Percentiles rank a stretch among this genome's conserved stretches.
phyloP scores from a whole-genome alignment of 2,888 invertebrate species.

The Archaeoteleia sp. region DNA sequence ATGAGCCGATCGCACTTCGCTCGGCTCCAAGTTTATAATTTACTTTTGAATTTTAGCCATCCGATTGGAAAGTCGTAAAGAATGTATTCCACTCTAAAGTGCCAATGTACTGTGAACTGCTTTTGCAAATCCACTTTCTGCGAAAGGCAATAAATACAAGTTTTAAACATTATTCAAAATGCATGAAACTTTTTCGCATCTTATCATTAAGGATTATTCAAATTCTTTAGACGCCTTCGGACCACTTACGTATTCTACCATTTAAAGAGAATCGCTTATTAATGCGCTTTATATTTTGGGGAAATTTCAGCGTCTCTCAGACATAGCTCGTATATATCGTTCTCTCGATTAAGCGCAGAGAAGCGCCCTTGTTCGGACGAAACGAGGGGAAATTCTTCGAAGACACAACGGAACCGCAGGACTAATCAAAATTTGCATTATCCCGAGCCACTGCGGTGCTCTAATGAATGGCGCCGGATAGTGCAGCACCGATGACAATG shows the following conservation, averaged over 20 bases:
- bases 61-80: slow-evolving; percentile 41
- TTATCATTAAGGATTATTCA: too few species aligned
- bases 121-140: slow-evolving; percentile 25
- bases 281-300: slow-evolving; percentile 35
- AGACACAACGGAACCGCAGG: slow-evolving; percentile 55
- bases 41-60: slow-evolving; percentile 48
- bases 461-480: slow-evolving; percentile 55
- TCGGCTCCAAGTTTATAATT: slow-evolving; percentile 43
- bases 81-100: slow-evolving; percentile 24
- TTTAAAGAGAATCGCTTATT: slow-evolving; percentile 22
- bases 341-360: slow-evolving; percentile 46
- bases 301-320: slow-evolving; percentile 39
- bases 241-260: too few species aligned
- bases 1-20: slow-evolving; percentile 50
- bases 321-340: slow-evolving; percentile 8
- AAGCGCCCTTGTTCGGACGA: slow-evolving; percentile 33
- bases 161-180: too few species aligned
- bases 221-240: too few species aligned
- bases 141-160: too few species aligned
- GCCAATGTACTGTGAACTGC: slow-evolving; percentile 26
- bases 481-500: slow-evolving; percentile 49
- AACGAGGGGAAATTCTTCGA: slow-evolving; percentile 45
- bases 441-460: slow-evolving; percentile 49
- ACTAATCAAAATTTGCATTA: slow-evolving; percentile 56
- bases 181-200: too few species aligned